phyloP scores from a whole-genome alignment of 2,888 invertebrate genomes.

The Drosophila greeni region DNA sequence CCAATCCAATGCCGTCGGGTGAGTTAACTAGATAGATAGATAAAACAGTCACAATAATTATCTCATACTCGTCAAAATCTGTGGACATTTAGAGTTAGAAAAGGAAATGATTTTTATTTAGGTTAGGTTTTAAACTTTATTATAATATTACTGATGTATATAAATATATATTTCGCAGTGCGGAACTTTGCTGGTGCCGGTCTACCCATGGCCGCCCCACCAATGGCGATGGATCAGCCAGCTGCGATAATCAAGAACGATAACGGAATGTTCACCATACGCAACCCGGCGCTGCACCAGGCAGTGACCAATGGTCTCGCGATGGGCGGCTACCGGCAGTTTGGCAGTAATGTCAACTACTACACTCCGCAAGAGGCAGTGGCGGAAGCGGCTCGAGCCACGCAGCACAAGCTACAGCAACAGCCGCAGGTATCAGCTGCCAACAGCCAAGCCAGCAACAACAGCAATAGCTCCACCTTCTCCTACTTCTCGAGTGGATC shows the following conservation, averaged over 20 bases:
- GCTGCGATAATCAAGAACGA: conserved; percentile 85
- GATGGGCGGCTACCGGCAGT: conserved; percentile 75
- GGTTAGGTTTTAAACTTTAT: background rate
- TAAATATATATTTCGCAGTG: conserved; percentile 43
- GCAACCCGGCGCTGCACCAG: conserved; percentile 83
- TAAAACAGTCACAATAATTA: background rate
- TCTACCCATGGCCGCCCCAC: conserved; percentile 59
- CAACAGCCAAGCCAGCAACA: conserved; percentile 22
- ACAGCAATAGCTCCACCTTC: conserved; percentile 50
- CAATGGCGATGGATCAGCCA: conserved; percentile 80
- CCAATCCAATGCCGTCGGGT: conserved; percentile 68
- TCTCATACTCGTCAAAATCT: background rate
- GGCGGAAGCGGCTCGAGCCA: conserved; percentile 73
- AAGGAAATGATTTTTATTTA: background rate
- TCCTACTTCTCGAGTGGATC: conserved; percentile 73
- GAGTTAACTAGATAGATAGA: conserved; percentile 8
- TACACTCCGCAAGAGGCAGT: conserved; percentile 77
- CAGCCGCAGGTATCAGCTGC: conserved; percentile 32
- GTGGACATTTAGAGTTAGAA: background rate
- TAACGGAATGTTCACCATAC: conserved; percentile 90
- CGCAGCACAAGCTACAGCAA: conserved; percentile 58
- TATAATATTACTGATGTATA: background rate
- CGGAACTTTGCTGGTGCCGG: conserved; percentile 51
- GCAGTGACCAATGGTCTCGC: conserved; percentile 77
- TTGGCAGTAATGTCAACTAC: conserved; percentile 75